These are phyloP conservation scores for Lasioglossum baleicum DNA, from an alignment of 1,140 invertebrate genomes.

Conservation along the genomic window DNA sequence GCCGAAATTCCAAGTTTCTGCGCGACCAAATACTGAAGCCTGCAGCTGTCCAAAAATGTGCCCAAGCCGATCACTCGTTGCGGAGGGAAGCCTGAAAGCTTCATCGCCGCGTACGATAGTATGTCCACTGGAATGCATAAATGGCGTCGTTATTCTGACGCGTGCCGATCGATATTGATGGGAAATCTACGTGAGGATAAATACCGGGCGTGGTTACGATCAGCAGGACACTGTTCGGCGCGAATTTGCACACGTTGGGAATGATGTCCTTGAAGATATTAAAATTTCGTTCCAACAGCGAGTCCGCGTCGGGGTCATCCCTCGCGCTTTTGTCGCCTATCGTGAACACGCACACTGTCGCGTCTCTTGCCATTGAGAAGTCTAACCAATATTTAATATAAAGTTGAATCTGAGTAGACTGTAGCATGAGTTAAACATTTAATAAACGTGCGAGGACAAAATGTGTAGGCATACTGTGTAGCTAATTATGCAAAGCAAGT, in stretches of 20 bases:
- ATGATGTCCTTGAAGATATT: constrained; percentile 82
- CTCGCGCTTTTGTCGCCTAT: constrained; percentile 80
- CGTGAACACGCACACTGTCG: constrained; percentile 83
- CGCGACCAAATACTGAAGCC: constrained; percentile 82
- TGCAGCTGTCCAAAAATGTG: constrained; percentile 83
- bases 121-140: constrained; percentile 80
- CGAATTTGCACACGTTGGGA: constrained; percentile 81
- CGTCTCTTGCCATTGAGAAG: constrained; percentile 80
- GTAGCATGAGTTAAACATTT: too few species aligned
- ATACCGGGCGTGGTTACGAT: constrained; percentile 83
- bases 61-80: constrained; percentile 83
- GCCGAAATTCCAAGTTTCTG: constrained; percentile 81
- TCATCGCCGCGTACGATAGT: constrained; percentile 84
- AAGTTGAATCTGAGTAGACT: too few species aligned
- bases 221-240: constrained; percentile 82
- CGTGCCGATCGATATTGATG: neutral
- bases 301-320: constrained; percentile 77
- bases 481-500: too few species aligned
- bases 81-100: constrained; percentile 83
- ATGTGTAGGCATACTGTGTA: too few species aligned
- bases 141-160: neutral
- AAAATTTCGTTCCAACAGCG: constrained; percentile 81
- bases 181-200: too few species aligned
- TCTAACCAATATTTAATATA: constrained; percentile 68
- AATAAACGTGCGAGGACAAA: too few species aligned